These are phyloP conservation scores for Lepidocolaptes lacrymiger DNA, from an alignment of 2,797 vertebrate species.

Conservation along the genomic window DNA sequence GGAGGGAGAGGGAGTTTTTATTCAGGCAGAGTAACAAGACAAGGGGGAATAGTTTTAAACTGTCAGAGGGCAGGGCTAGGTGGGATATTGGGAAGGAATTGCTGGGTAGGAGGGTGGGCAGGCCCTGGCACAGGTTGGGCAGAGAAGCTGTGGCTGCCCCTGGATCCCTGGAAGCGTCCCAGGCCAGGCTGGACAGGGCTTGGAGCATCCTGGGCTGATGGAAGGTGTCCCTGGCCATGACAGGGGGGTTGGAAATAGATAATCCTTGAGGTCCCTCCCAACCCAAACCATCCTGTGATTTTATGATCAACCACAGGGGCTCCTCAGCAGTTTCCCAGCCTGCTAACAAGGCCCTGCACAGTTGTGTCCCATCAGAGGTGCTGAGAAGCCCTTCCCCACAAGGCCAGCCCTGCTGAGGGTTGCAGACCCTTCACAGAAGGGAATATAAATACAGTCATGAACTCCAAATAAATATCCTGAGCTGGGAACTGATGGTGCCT, in stretches of 20 bases:
- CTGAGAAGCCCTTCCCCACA: neutral
- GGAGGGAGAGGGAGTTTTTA: neutral
- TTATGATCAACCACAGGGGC: neutral
- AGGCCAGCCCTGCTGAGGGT: neutral
- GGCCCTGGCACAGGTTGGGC: neutral
- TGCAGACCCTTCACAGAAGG: neutral
- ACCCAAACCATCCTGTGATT: neutral
- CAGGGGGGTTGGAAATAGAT: neutral
- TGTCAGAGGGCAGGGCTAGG: fast-evolving
- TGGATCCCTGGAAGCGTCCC: neutral
- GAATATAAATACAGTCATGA: neutral
- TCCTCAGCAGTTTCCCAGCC: neutral
- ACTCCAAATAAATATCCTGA: neutral
- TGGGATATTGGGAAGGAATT: neutral
- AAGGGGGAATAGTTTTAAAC: no score
- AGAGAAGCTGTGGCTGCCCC: neutral
- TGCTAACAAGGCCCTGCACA: fast-evolving
- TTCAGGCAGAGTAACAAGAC: neutral
- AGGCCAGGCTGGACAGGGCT: neutral
- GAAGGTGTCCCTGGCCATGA: no score
- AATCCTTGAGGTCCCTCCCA: neutral
- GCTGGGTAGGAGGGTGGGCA: neutral
- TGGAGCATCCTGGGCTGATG: no score
- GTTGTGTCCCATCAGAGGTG: neutral
- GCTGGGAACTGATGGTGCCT: neutral